Evolutionary conservation across 1,140 invertebrate genomes (phyloP).

Genomic region (Panulirus ornatus): DNA sequence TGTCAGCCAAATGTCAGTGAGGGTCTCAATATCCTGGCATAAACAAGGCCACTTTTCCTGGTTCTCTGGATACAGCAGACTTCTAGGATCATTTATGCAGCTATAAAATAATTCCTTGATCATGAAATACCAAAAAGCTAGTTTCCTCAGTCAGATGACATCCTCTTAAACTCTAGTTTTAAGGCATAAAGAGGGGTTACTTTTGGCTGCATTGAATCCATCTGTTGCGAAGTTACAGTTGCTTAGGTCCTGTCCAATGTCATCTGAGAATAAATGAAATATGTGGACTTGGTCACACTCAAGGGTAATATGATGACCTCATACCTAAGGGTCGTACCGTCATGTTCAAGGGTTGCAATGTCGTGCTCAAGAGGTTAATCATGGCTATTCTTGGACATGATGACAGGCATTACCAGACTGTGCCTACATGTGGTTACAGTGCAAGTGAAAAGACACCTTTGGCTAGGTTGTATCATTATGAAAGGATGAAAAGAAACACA

Average conservation of each 20-base stretch:
- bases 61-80: slow-evolving; percentile 88
- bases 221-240: slow-evolving; percentile 97
- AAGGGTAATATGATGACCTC: no score
- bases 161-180: slow-evolving; percentile 92
- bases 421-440: no score
- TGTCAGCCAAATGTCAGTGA: slow-evolving; percentile 96
- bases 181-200: slow-evolving; percentile 84
- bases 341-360: no score
- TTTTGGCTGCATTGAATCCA: slow-evolving; percentile 89
- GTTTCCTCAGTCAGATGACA: slow-evolving; percentile 97
- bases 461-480: no score
- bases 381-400: no score
- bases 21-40: slow-evolving; percentile 92
- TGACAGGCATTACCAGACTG: no score
- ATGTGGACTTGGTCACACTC: slow-evolving; percentile 98
- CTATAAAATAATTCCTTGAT: slow-evolving; percentile 98
- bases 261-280: slow-evolving; percentile 97
- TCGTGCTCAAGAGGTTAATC: no score
- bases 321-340: no score
- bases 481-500: no score
- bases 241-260: slow-evolving; percentile 97
- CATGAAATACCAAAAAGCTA: slow-evolving; percentile 95
- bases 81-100: slow-evolving; percentile 88
- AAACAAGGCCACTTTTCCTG: slow-evolving; percentile 95
- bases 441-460: no score